A percentile compares a stretch with the other conserved stretches of the same genome.
These are phyloP conservation scores for Myiotriccus ornatus DNA, from an alignment of 2,797 vertebrate genomes.

Conservation along the genomic window DNA sequence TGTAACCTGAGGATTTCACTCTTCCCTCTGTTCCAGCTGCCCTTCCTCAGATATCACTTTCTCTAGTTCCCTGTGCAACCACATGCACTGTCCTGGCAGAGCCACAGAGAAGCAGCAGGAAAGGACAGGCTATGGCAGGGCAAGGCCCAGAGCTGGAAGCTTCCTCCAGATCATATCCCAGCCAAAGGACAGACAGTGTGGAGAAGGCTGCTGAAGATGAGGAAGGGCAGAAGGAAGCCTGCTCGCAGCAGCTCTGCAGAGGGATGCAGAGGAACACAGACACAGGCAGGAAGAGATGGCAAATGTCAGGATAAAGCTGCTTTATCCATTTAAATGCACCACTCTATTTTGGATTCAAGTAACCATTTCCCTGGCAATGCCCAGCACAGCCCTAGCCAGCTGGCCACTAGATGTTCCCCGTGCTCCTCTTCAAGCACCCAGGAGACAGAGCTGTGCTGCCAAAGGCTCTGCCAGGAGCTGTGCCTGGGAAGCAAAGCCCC, in stretches of 20 bases:
- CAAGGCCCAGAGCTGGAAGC: background rate
- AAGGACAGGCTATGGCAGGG: background rate
- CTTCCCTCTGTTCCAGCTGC: background rate
- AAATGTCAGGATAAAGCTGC: background rate
- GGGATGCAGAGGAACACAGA: background rate
- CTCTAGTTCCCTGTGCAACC: background rate
- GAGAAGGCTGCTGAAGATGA: background rate
- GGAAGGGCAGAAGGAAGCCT: background rate
- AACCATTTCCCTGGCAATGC: background rate
- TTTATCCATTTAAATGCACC: background rate
- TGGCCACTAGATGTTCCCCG: constrained; percentile 68
- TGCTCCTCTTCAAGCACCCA: background rate
- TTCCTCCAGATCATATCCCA: background rate
- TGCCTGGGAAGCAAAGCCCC: background rate
- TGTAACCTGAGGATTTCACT: background rate
- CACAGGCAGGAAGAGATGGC: background rate
- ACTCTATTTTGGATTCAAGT: background rate
- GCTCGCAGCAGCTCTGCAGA: background rate
- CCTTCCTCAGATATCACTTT: background rate
- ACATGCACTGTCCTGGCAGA: background rate
- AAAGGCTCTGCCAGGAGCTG: background rate
- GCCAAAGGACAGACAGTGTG: background rate
- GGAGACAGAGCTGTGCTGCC: background rate
- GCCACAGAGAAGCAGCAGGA: background rate
- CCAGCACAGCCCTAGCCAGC: background rate